These are phyloP conservation scores for Serripes groenlandicus DNA, from an alignment of 2,888 invertebrate species.

Conservation along the genomic window DNA sequence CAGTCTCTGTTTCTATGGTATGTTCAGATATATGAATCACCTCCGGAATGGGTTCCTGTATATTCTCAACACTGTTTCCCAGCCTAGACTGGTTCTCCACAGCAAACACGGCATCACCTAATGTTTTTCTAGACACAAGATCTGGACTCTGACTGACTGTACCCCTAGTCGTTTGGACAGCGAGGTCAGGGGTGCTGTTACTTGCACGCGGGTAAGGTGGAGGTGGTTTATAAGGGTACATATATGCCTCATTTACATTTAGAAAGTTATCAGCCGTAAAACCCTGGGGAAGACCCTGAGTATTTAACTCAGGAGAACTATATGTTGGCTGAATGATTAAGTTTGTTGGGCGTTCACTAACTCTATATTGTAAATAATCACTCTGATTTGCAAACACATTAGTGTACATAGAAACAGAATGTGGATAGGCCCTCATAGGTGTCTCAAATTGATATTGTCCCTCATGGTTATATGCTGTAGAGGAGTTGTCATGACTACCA, in stretches of 20 bases:
- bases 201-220: constrained; percentile 93
- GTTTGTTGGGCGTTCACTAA: constrained; percentile 77
- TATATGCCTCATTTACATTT: constrained; percentile 86
- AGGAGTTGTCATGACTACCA: constrained; percentile 51
- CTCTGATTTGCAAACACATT: constrained; percentile 74
- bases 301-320: constrained; percentile 86
- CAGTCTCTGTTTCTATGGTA: constrained; percentile 39
- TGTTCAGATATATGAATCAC: constrained; percentile 59
- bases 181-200: constrained; percentile 94
- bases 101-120: constrained; percentile 56
- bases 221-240: constrained; percentile 90
- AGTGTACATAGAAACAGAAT: constrained; percentile 75
- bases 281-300: constrained; percentile 78
- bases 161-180: constrained; percentile 85
- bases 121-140: constrained; percentile 89
- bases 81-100: constrained; percentile 72
- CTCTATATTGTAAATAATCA: constrained; percentile 71
- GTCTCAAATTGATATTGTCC: constrained; percentile 77
- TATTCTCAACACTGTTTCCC: constrained; percentile 77
- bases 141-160: constrained; percentile 81
- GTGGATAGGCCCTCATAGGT: constrained; percentile 74
- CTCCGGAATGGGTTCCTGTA: constrained; percentile 70
- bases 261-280: constrained; percentile 70
- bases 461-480: constrained; percentile 64
- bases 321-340: constrained; percentile 84